Percentiles rank a stretch among this genome's conserved stretches.
These are phyloP conservation scores for Drosophila ercepeae DNA, from an alignment of 1,140 invertebrate genomes.

Conservation along the genomic window DNA sequence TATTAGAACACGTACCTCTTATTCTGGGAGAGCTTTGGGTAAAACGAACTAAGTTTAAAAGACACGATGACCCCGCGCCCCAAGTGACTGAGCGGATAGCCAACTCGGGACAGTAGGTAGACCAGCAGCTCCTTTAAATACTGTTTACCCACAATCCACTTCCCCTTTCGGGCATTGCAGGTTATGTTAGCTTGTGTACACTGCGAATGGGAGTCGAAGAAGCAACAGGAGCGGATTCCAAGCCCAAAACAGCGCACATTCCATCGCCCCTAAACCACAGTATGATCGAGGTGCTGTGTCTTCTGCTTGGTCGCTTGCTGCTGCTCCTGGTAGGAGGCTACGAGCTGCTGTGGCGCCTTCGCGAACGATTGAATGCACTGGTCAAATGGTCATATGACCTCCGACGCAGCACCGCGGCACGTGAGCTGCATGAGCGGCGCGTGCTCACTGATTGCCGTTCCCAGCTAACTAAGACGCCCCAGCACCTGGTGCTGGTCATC, in stretches of 20 bases:
- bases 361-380: slow-evolving; percentile 57
- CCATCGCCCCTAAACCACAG: slow-evolving; percentile 15
- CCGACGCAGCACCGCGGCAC: slow-evolving; percentile 41
- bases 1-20: slow-evolving; percentile 27
- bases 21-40: slow-evolving; percentile 11
- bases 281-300: slow-evolving; percentile 54
- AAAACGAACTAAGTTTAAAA: slow-evolving; percentile 16
- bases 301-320: slow-evolving; percentile 46
- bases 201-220: slow-evolving; percentile 40
- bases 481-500: slow-evolving; percentile 69
- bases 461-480: slow-evolving; percentile 68
- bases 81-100: slow-evolving; percentile 17
- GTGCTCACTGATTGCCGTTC: slow-evolving; percentile 44
- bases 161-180: slow-evolving; percentile 12
- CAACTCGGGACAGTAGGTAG: slow-evolving; percentile 27
- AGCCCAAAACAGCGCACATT: slow-evolving; percentile 33
- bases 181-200: slow-evolving; percentile 52
- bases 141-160: not conserved
- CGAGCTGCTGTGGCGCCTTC: slow-evolving; percentile 47
- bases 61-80: slow-evolving; percentile 24
- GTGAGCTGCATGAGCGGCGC: slow-evolving; percentile 47
- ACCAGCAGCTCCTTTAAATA: not conserved
- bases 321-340: slow-evolving; percentile 37
- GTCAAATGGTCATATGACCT: slow-evolving; percentile 76
- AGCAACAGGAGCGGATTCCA: slow-evolving; percentile 41